Base-by-base conservation (phyloP, 2,113 vertebrate species). In the Galeopterus variegatus region DNA sequence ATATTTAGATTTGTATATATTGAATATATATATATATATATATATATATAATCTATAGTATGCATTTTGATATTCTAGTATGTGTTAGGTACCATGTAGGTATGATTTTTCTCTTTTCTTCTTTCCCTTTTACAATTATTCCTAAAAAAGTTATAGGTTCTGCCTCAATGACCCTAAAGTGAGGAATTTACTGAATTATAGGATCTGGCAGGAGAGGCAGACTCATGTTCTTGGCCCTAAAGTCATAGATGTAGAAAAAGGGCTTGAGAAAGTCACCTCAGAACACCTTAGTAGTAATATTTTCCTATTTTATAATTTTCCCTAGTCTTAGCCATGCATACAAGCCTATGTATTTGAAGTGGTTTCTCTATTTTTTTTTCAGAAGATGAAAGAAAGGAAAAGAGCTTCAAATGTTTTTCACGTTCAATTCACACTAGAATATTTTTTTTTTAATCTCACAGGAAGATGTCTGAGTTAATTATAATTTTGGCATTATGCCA, bases 261-360 rank as follows among this genome's bases (percentile, higher is more conserved):
- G 2, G 0, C 23, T 93, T 31, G 28, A 80, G 18, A 19, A 80
- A 1, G 1, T 56, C 3, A 86, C 2, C 1, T 67, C 18, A 79
- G 19, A 67, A 56, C 3, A 86, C 2, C 1, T 67, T 23, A 79
- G 19, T 60, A 50, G 24, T 50, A 36, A 67, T 11, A 58, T 8
- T 60, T 86, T 64, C 1, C 56, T 81, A 50, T 72, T 79, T 64
- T 41, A 73, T 67, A 84, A 84, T 80, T 90, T 80, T 88, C 88
- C 1, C 6, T 75, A 26, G 50, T 15, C 28, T 62, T 65, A 9
- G 36, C 24, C 3, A 28, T 58, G 28, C 19, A 75, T 31, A 56
- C 23, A 52, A 84, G 4, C 56, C 5, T 77, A 9, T 24, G 19
- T 64, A 41, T 18, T 60, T 75, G 64, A 73, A 86, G n/a, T 82